These are phyloP conservation scores for Melinopterus prodromus DNA, from an alignment of 2,888 invertebrate genomes.

Conservation along the genomic window DNA sequence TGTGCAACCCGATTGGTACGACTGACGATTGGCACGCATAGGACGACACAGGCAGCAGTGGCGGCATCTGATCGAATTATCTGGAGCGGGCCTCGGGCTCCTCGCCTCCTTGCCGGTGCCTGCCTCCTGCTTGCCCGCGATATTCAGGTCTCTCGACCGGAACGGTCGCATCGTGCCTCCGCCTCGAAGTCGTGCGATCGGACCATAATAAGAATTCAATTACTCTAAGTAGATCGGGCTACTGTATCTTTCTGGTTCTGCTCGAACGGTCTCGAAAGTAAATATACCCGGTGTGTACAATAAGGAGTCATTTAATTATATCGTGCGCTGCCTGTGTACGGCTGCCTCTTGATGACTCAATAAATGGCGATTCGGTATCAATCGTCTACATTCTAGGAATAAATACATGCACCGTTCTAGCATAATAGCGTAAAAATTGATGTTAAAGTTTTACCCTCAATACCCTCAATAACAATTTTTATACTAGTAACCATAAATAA, in stretches of 20 bases:
- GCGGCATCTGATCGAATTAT: conserved; percentile 6
- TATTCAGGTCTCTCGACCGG: background rate
- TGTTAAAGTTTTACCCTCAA: too few species aligned
- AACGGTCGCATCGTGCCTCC: background rate
- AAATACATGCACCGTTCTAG: too few species aligned
- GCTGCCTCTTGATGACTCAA: background rate
- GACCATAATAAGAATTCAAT: conserved; percentile 21
- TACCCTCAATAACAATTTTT: too few species aligned
- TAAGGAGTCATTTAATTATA: background rate
- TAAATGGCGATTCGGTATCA: background rate
- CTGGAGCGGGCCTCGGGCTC: background rate
- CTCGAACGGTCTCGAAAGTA: conserved; percentile 7
- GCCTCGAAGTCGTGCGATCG: background rate
- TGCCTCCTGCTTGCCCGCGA: background rate
- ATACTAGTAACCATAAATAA: too few species aligned
- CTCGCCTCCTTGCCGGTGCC: background rate
- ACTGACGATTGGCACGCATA: conserved; percentile 8
- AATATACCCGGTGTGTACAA: conserved; percentile 5
- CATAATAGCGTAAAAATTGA: too few species aligned
- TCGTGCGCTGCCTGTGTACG: background rate
- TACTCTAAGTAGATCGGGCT: conserved; percentile 18
- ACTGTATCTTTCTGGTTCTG: background rate
- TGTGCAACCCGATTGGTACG: background rate
- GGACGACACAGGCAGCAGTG: background rate
- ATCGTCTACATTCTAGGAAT: too few species aligned